A percentile compares a stretch with the other conserved stretches of the same genome.
Conservation (phyloP, 2,888 invertebrate genomes). For the Lottia gigantea region DNA sequence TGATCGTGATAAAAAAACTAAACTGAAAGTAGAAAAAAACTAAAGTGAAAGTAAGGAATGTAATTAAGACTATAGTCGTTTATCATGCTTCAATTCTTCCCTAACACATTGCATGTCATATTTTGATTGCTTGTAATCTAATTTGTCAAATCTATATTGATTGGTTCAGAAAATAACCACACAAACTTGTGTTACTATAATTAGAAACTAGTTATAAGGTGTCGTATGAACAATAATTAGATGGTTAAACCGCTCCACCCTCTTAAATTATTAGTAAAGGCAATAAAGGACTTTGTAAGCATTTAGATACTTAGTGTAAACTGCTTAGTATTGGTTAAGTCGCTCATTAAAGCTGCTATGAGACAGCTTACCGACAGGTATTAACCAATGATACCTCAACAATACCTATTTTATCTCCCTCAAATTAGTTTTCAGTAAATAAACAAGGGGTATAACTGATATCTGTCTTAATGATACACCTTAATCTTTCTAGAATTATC, state of each 20-base stretch:
- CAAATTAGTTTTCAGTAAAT: no score
- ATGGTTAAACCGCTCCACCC: neutral
- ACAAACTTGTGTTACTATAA: neutral
- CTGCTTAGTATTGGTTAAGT: neutral
- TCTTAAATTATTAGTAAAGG: conserved; percentile 6
- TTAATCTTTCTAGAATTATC: no score
- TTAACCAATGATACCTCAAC: no score
- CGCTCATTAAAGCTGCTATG: no score
- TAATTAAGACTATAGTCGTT: conserved; percentile 7
- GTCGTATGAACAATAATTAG: conserved; percentile 9
- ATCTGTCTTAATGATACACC: no score
- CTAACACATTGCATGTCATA: conserved; percentile 11
- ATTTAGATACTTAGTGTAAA: neutral
- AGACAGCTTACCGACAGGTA: no score
- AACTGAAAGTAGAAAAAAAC: conserved; percentile 1
- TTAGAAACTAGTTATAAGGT: neutral
- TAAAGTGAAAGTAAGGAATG: conserved; percentile 4
- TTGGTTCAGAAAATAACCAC: conserved; percentile 2
- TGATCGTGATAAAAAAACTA: neutral
- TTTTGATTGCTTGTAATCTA: conserved; percentile 11
- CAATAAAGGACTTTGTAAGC: conserved; percentile 7
- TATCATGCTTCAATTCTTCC: conserved; percentile 5
- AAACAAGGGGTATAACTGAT: no score
- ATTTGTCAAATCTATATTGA: conserved; percentile 7
- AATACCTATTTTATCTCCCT: no score